phyloP scores from a whole-genome alignment of 1,140 invertebrate species.

The Sipha flava region DNA sequence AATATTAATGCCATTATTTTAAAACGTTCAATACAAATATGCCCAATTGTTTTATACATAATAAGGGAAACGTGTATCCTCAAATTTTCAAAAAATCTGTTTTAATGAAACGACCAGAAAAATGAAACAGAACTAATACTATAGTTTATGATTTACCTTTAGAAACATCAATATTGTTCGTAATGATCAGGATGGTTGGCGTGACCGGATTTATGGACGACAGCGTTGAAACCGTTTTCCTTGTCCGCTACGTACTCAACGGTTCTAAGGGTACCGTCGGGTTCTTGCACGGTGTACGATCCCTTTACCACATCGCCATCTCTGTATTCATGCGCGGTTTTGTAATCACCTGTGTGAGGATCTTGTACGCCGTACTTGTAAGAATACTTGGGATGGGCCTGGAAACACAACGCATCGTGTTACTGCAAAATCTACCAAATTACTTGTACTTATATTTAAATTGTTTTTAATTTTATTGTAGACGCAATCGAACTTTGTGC shows the following conservation, averaged over 20 bases:
- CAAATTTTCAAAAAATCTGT: no score
- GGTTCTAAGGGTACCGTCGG: slow-evolving; percentile 46
- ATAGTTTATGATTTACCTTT: not conserved
- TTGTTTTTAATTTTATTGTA: no score
- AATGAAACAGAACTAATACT: no score
- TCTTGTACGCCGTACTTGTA: slow-evolving; percentile 63
- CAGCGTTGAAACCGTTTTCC: slow-evolving; percentile 52
- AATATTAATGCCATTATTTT: no score
- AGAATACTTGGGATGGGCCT: slow-evolving; percentile 56
- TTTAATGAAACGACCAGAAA: no score
- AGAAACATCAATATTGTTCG: slow-evolving; percentile 37
- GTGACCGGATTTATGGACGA: slow-evolving; percentile 48
- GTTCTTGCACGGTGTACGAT: slow-evolving; percentile 47
- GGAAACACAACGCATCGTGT: slow-evolving; percentile 33
- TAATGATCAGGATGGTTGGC: slow-evolving; percentile 46
- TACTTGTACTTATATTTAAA: no score
- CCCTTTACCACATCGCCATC: slow-evolving; percentile 45
- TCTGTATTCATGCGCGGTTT: slow-evolving; percentile 33
- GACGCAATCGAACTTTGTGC: no score
- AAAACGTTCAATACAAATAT: no score
- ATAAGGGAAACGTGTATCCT: no score
- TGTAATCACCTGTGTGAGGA: slow-evolving; percentile 53
- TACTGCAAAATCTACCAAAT: not conserved
- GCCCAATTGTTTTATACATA: no score
- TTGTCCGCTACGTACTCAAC: slow-evolving; percentile 63